These are phyloP conservation scores for Kryptolebias marmoratus DNA, from an alignment of 2,113 vertebrate species.

Conservation along the genomic window DNA sequence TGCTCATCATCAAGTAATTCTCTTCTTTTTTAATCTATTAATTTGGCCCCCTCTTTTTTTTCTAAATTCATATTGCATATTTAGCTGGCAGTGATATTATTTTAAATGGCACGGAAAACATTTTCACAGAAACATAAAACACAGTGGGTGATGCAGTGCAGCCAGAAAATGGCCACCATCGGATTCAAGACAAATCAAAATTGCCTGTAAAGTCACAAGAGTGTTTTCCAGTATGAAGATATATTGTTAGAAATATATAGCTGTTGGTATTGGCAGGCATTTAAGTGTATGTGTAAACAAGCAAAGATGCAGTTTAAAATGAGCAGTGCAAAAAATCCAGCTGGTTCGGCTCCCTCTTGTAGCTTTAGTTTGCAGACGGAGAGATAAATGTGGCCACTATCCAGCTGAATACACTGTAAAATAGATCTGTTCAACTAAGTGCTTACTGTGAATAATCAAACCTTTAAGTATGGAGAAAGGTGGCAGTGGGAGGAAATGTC, in stretches of 20 bases:
- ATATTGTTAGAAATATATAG: neutral
- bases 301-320: neutral
- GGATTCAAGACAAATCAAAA: neutral
- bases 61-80: neutral
- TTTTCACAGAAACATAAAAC: neutral
- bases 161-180: constrained; percentile 1
- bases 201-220: constrained; percentile 2
- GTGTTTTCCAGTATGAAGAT: neutral
- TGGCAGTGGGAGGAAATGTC: neutral
- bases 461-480: constrained; percentile 23
- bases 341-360: constrained; percentile 10
- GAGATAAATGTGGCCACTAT: constrained; percentile 35
- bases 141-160: constrained; percentile 4
- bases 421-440: constrained; percentile 21
- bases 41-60: constrained; percentile 10
- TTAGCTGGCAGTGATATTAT: constrained; percentile 43
- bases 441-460: constrained; percentile 23
- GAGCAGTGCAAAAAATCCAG: neutral
- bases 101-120: neutral
- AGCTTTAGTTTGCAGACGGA: constrained; percentile 11
- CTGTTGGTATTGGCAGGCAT: constrained; percentile 6
- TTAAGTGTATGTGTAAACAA: neutral
- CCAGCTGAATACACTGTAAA: constrained; percentile 28
- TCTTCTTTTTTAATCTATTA: neutral
- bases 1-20: neutral